Conservation (phyloP, 2,113 vertebrate species). For the Seriola quinqueradiata region DNA sequence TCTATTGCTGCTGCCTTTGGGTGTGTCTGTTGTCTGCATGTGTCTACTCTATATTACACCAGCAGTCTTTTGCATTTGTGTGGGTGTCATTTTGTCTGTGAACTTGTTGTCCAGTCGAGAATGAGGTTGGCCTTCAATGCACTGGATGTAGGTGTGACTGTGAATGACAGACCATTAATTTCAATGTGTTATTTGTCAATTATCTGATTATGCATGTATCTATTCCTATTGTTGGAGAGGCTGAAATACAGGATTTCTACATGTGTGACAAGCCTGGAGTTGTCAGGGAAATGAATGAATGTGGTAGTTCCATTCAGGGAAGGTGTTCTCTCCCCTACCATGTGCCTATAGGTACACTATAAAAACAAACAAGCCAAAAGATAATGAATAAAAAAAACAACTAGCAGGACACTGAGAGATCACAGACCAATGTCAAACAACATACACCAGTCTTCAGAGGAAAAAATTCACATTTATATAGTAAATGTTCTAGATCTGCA, state of each 20-base stretch:
- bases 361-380: too few relatives aligned
- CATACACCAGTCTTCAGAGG: too few relatives aligned
- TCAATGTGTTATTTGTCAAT: neutral
- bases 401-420: too few relatives aligned
- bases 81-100: constrained; percentile 10
- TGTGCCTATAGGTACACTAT: too few relatives aligned
- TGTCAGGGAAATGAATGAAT: neutral
- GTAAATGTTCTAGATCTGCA: too few relatives aligned
- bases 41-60: neutral
- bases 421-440: too few relatives aligned
- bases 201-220: neutral
- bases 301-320: too few relatives aligned
- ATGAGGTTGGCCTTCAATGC: too few relatives aligned
- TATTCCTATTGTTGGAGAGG: neutral
- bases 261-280: neutral
- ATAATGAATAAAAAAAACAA: too few relatives aligned
- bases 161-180: neutral
- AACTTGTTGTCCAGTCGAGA: constrained; percentile 2
- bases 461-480: too few relatives aligned
- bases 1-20: neutral
- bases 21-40: neutral
- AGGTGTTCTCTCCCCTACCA: too few relatives aligned
- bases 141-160: constrained; percentile 3
- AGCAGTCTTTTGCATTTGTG: neutral
- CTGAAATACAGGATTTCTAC: neutral